Evolutionary conservation across 35 echinoderm and acorn worm species (phyloP).

Genomic region (Apostichopus parvimensis): DNA sequence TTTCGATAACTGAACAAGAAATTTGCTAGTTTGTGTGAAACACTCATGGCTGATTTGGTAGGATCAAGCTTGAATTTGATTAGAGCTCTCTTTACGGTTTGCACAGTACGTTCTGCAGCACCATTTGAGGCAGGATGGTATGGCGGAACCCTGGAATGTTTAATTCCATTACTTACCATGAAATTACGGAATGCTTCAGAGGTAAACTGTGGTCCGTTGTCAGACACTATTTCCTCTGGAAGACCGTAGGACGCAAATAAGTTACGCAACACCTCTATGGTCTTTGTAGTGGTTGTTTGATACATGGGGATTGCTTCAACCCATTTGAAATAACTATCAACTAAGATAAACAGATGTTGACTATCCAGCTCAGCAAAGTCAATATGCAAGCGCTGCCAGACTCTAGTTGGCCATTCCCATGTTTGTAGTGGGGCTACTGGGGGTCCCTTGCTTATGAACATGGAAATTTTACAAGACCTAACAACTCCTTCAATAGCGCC

Average conservation of each 20-base stretch:
- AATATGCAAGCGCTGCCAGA: slow-evolving; percentile 28
- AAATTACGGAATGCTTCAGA: slow-evolving; percentile 62
- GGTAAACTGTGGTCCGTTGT: slow-evolving; percentile 73
- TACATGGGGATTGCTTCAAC: not conserved
- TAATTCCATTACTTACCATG: slow-evolving; percentile 44
- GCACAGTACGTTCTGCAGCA: slow-evolving; percentile 55
- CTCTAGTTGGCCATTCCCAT: slow-evolving; percentile 26
- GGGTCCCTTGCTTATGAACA: no score
- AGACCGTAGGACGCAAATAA: slow-evolving; percentile 56
- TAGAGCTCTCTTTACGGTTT: slow-evolving; percentile 52
- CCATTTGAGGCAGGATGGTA: slow-evolving; percentile 66
- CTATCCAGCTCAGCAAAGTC: not conserved
- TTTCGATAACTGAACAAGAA: no score
- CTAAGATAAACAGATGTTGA: no score
- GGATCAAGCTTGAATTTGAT: slow-evolving; percentile 23
- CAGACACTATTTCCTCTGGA: slow-evolving; percentile 56
- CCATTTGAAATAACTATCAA: no score
- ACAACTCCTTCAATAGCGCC: no score
- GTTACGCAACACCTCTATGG: slow-evolving; percentile 19
- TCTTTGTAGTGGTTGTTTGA: slow-evolving; percentile 29
- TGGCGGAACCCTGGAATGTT: slow-evolving; percentile 20
- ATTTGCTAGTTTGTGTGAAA: no score
- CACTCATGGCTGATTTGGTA: not conserved
- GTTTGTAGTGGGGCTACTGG: not conserved
- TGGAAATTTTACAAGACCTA: no score